Evolutionary conservation across 2,113 vertebrate genomes (phyloP).

Genomic region (Oncorhynchus masou): DNA sequence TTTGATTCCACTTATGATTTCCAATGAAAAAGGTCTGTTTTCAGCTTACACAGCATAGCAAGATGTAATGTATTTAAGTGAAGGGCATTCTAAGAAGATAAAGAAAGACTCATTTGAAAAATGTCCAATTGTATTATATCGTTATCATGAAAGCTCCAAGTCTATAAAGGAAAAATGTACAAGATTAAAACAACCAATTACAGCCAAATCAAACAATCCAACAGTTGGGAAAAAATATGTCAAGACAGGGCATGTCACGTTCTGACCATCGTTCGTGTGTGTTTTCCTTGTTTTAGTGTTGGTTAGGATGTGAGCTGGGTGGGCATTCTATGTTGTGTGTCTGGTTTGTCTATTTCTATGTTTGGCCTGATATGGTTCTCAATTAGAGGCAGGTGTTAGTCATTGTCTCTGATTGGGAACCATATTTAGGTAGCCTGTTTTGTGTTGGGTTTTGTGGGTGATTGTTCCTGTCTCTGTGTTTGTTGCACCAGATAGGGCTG

Average conservation of each 20-base stretch:
- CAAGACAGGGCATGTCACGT: not conserved
- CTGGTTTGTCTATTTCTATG: too few relatives aligned
- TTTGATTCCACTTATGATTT: not conserved
- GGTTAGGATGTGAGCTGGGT: too few relatives aligned
- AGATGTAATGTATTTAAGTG: not conserved
- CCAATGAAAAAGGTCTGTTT: not conserved
- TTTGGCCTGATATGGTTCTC: too few relatives aligned
- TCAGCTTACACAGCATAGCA: not conserved
- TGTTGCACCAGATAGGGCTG: too few relatives aligned
- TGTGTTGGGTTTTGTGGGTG: too few relatives aligned
- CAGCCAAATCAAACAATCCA: conserved; percentile 20
- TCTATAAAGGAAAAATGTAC: conserved; percentile 20
- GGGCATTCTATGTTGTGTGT: too few relatives aligned
- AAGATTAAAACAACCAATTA: conserved; percentile 20
- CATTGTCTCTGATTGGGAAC: too few relatives aligned
- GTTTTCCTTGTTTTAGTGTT: too few relatives aligned
- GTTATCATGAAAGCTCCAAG: not conserved
- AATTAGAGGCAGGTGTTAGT: too few relatives aligned
- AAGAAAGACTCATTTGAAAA: not conserved
- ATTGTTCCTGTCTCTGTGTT: too few relatives aligned
- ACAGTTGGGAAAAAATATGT: not conserved
- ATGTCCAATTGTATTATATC: not conserved
- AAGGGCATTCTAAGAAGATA: not conserved
- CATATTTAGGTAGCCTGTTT: too few relatives aligned
- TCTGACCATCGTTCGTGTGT: too few relatives aligned